Evolutionary conservation across 2,888 invertebrate genomes (phyloP).

Genomic region (Drosophila conformis): DNA sequence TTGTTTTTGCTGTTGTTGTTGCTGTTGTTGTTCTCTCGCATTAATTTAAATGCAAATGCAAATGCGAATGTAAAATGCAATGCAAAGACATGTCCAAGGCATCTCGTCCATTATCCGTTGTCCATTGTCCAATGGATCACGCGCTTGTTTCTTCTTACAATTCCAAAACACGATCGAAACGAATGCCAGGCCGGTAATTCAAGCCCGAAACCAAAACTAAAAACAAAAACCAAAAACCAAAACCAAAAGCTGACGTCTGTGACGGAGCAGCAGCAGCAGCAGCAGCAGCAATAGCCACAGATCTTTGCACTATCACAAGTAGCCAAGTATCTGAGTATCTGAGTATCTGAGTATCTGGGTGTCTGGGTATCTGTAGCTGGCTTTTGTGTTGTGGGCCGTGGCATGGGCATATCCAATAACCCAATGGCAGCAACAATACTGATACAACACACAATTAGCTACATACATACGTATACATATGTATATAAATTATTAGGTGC

Average conservation of each 20-base stretch:
- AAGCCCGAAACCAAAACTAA: conserved; percentile 38
- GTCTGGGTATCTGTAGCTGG: conserved; percentile 5
- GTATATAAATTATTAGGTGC: not conserved
- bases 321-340: conserved; percentile 26
- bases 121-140: conserved; percentile 51
- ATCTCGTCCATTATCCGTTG: conserved; percentile 7
- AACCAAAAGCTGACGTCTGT: conserved; percentile 48
- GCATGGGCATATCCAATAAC: conserved; percentile 54
- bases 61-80: conserved; percentile 61
- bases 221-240: conserved; percentile 14
- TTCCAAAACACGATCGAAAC: conserved; percentile 62
- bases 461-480: not conserved
- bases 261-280: conserved; percentile 14
- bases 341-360: conserved; percentile 1
- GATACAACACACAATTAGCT: conserved; percentile 1
- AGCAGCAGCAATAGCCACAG: conserved; percentile 20
- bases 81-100: conserved; percentile 45
- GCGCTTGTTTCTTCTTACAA: conserved; percentile 57
- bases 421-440: conserved; percentile 33
- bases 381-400: conserved; percentile 30
- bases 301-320: conserved; percentile 38
- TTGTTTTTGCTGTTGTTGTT: not conserved
- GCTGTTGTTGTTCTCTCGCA: conserved; percentile 17
- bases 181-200: conserved; percentile 48
- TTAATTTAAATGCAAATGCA: conserved; percentile 70